Conservation (phyloP, 2,888 invertebrate genomes). For the Phengaris arion region DNA sequence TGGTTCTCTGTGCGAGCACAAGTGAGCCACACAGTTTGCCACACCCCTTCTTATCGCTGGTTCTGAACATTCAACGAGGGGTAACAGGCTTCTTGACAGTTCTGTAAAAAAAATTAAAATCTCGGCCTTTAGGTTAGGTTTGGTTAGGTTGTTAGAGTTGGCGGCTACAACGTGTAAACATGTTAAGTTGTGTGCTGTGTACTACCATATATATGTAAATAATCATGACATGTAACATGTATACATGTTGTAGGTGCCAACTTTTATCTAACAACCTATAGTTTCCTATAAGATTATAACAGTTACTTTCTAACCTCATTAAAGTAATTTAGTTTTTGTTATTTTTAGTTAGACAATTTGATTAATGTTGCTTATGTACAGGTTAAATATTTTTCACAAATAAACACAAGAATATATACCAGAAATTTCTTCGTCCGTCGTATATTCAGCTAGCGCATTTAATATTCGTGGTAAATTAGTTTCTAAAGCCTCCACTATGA, state of each 20-base stretch:
- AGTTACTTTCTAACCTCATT: too few relatives aligned
- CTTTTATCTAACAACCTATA: too few relatives aligned
- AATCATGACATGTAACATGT: too few relatives aligned
- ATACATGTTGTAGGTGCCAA: too few relatives aligned
- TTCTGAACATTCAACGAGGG: conserved; percentile 81
- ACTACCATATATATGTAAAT: too few relatives aligned
- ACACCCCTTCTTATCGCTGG: conserved; percentile 90
- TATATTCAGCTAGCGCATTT: conserved; percentile 66
- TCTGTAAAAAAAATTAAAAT: conserved; percentile 65
- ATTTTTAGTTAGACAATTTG: too few relatives aligned
- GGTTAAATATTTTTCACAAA: neutral
- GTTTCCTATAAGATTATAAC: too few relatives aligned
- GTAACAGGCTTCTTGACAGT: conserved; percentile 83
- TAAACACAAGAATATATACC: conserved; percentile 46
- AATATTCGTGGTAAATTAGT: conserved; percentile 65
- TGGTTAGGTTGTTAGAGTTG: too few relatives aligned
- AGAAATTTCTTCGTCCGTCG: conserved; percentile 72
- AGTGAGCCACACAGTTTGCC: conserved; percentile 87
- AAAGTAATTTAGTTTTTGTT: too few relatives aligned
- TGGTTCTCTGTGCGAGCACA: conserved; percentile 88
- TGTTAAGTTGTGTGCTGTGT: too few relatives aligned
- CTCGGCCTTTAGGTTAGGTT: too few relatives aligned
- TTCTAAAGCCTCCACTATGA: conserved; percentile 68
- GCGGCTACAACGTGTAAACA: too few relatives aligned
- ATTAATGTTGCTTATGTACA: neutral